phyloP scores from a whole-genome alignment of 2,888 invertebrate genomes.

The Amphipyra tragopoginis region DNA sequence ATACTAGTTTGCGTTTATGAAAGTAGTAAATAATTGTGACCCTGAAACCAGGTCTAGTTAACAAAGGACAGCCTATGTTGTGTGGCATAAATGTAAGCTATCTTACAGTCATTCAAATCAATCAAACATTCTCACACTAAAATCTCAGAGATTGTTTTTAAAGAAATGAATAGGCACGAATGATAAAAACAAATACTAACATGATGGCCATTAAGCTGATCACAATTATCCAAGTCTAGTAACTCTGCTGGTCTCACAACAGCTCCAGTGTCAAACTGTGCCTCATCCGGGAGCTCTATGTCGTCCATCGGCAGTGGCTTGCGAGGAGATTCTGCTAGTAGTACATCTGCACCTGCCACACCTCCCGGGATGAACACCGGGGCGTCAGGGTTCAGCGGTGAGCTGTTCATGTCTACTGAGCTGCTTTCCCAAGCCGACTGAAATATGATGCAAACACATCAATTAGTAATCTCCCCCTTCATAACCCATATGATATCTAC shows the following conservation, averaged over 20 bases:
- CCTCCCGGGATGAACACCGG: constrained; percentile 94
- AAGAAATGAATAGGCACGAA: not conserved
- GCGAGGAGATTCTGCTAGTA: constrained; percentile 93
- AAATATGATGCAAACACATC: constrained; percentile 54
- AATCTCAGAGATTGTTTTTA: not conserved
- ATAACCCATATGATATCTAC: constrained; percentile 23
- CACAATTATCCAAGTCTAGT: constrained; percentile 86
- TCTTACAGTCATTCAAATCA: not conserved
- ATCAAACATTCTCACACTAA: not conserved
- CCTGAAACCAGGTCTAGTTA: too few species aligned
- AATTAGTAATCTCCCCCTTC: constrained; percentile 25
- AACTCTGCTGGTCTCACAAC: constrained; percentile 91
- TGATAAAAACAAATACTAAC: constrained; percentile 67
- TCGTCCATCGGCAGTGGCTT: constrained; percentile 92
- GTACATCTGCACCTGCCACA: constrained; percentile 84
- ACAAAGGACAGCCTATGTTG: not conserved
- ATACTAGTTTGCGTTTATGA: constrained; percentile 6
- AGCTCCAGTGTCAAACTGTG: constrained; percentile 92
- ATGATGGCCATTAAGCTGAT: constrained; percentile 90
- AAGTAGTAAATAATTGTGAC: not conserved
- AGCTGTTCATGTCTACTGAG: constrained; percentile 92
- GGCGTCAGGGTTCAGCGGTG: constrained; percentile 95
- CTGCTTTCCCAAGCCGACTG: constrained; percentile 88
- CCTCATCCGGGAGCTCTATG: constrained; percentile 89
- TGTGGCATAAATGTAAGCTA: not conserved